Percentiles rank a stretch among this genome's conserved stretches.
phyloP scores from a whole-genome alignment of 2,113 vertebrate species.

The Nestor notabilis region DNA sequence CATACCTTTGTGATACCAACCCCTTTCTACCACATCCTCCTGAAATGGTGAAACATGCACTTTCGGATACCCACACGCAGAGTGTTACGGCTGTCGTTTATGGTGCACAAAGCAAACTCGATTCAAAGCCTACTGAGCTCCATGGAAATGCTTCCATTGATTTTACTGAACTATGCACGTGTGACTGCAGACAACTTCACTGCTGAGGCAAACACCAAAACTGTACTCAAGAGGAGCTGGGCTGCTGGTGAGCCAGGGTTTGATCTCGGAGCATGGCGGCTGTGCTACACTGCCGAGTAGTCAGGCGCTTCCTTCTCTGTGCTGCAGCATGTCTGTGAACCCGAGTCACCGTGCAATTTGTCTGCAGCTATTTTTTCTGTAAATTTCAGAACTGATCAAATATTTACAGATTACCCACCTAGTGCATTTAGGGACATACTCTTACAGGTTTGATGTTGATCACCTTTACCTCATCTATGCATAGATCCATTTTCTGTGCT shows the following conservation, averaged over 20 bases:
- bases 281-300: rapidly evolving
- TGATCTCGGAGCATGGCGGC: rapidly evolving
- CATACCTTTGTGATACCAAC: not conserved
- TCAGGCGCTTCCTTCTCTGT: not conserved
- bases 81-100: not conserved
- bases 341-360: rapidly evolving
- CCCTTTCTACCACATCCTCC: not conserved
- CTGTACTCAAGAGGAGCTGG: not conserved
- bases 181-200: not conserved
- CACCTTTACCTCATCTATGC: not conserved
- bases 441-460: not conserved
- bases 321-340: not conserved
- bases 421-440: rapidly evolving
- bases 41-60: rapidly evolving
- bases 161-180: not conserved
- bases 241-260: not conserved
- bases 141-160: not conserved
- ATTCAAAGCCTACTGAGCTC: not conserved
- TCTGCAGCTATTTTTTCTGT: not conserved
- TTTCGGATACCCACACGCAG: rapidly evolving
- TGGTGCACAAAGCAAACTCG: not conserved
- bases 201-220: not conserved
- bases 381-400: not conserved
- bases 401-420: not conserved
- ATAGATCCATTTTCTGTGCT: not conserved